These are phyloP conservation scores for Oscheius myriophilus DNA, from an alignment of 2,888 invertebrate genomes.

Conservation along the genomic window DNA sequence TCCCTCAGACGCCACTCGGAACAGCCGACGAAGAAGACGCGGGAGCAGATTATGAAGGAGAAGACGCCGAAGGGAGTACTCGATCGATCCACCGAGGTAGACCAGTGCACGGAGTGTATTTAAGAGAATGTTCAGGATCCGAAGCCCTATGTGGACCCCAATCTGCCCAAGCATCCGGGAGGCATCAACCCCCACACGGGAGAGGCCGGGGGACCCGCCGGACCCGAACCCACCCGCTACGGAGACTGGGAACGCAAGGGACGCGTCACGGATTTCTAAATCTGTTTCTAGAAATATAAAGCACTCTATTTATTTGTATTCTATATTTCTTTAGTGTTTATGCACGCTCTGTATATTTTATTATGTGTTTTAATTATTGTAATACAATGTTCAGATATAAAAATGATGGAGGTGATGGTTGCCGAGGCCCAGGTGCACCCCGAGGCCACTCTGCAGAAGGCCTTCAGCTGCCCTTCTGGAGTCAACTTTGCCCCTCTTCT, in stretches of 20 bases:
- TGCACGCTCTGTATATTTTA: neutral
- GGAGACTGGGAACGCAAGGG: slow-evolving; percentile 99
- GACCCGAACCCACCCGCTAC: slow-evolving; percentile 97
- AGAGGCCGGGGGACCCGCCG: slow-evolving; percentile 77
- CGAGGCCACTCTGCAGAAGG: slow-evolving; percentile 10
- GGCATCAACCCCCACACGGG: slow-evolving; percentile 90
- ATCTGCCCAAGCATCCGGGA: slow-evolving; percentile 85
- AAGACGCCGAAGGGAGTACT: slow-evolving; percentile 57
- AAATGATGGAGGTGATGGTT: neutral
- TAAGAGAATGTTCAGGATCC: slow-evolving; percentile 66
- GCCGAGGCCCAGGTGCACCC: slow-evolving; percentile 6
- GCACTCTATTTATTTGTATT: slow-evolving; percentile 3
- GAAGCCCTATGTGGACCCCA: slow-evolving; percentile 84
- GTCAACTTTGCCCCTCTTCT: slow-evolving; percentile 14
- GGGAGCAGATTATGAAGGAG: slow-evolving; percentile 46
- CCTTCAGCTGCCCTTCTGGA: slow-evolving; percentile 12
- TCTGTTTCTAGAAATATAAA: neutral
- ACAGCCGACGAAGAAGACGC: slow-evolving; percentile 29
- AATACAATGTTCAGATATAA: neutral
- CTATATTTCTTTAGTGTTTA: neutral
- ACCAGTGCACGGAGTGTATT: neutral
- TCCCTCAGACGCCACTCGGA: neutral
- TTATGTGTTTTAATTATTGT: neutral
- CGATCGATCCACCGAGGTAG: slow-evolving; percentile 25
- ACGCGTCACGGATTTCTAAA: slow-evolving; percentile 89